A percentile compares a stretch with the other conserved stretches of the same genome.
These are phyloP conservation scores for Platanista minor DNA, from an alignment of 2,113 vertebrate species.

Conservation along the genomic window DNA sequence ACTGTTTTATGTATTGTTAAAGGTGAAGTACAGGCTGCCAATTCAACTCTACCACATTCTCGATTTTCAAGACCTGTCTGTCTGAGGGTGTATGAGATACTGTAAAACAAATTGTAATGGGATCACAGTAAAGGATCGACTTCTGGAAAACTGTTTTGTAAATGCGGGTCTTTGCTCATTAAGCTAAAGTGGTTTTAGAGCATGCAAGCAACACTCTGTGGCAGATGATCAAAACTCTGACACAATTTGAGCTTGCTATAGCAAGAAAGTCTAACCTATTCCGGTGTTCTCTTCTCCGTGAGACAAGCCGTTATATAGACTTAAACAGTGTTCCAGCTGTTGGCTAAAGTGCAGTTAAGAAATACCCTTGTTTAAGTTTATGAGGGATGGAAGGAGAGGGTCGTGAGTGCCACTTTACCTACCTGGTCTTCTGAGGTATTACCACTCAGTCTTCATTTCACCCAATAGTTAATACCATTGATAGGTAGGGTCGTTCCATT, in stretches of 20 bases:
- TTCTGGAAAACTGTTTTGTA: not conserved
- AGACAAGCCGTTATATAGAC: constrained; percentile 81
- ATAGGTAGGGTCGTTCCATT: not conserved
- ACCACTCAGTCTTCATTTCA: rapidly evolving
- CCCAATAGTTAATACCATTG: rapidly evolving
- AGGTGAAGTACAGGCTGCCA: not conserved
- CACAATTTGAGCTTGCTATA: constrained; percentile 88
- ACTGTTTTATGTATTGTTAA: not conserved
- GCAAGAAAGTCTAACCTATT: constrained; percentile 84
- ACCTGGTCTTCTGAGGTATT: not conserved
- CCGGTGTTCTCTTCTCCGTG: constrained; percentile 76
- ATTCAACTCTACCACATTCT: not conserved
- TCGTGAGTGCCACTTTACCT: not conserved
- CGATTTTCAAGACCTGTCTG: not conserved
- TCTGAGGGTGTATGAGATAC: not conserved
- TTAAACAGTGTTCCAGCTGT: constrained; percentile 73
- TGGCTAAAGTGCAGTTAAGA: not conserved
- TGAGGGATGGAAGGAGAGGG: too few relatives aligned
- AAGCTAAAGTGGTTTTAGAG: not conserved
- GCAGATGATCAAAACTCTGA: constrained; percentile 76
- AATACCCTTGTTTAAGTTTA: not conserved
- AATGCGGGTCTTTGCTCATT: not conserved
- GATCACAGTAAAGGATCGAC: not conserved
- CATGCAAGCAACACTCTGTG: constrained; percentile 88
- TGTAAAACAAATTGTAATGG: not conserved